These are phyloP conservation scores for Oenanthe oenanthe DNA, from an alignment of 2,113 vertebrate species.

Conservation along the genomic window DNA sequence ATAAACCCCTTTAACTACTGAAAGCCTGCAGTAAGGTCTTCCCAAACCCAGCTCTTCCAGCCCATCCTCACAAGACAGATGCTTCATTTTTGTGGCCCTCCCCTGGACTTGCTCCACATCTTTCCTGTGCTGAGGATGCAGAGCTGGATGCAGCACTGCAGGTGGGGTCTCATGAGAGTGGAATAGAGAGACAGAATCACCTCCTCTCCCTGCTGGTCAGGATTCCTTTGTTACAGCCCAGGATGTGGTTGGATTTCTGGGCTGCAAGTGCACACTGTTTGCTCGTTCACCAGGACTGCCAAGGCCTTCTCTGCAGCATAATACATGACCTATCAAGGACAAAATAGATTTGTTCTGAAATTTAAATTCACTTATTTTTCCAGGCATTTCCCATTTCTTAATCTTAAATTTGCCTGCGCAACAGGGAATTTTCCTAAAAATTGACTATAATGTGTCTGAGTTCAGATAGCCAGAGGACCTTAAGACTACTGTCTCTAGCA, in stretches of 20 bases:
- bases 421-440: not conserved
- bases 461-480: not conserved
- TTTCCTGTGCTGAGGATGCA: not conserved
- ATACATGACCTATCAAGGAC: not conserved
- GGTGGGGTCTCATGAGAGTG: not conserved
- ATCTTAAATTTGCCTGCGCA: not conserved
- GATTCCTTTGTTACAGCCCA: not conserved
- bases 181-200: not conserved
- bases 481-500: not conserved
- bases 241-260: not conserved
- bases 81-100: not conserved
- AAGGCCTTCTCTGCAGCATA: not conserved
- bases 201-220: accelerated
- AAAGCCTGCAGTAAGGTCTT: not conserved
- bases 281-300: accelerated
- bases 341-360: not conserved
- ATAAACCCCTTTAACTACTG: not conserved
- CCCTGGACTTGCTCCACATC: not conserved
- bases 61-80: not conserved
- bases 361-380: not conserved
- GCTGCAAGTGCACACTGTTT: not conserved
- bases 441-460: not conserved
- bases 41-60: not conserved
- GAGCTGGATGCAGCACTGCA: not conserved
- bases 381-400: not conserved